Conservation (phyloP, 2,888 invertebrate species). For the Brachylomia viminalis region DNA sequence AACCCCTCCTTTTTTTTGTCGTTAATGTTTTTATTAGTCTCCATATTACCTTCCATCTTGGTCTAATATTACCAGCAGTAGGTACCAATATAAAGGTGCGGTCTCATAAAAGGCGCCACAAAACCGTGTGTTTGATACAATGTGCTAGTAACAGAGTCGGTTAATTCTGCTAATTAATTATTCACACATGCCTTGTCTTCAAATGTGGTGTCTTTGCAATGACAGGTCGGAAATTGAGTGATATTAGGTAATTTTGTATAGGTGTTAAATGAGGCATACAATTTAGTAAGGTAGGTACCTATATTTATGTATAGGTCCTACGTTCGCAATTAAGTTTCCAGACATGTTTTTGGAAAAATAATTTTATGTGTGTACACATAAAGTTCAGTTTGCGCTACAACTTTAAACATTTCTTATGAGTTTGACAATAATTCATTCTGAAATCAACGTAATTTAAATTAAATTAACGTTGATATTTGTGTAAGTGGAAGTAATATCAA, state of each 20-base stretch:
- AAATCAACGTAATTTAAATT: not conserved
- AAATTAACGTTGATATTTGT: not conserved
- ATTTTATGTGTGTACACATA: not conserved
- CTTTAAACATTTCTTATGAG: not conserved
- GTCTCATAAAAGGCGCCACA: conserved; percentile 34
- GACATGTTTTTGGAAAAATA: not conserved
- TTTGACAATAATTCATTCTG: not conserved
- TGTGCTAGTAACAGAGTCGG: conserved; percentile 39
- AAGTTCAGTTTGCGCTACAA: not conserved
- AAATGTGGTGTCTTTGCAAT: conserved; percentile 47
- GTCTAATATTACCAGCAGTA: conserved; percentile 21
- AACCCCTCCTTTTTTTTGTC: no score
- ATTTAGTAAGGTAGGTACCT: not conserved
- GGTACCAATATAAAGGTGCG: conserved; percentile 11
- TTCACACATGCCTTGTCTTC: conserved; percentile 55
- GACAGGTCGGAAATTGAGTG: conserved; percentile 25
- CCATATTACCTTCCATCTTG: not conserved
- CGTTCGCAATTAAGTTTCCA: not conserved
- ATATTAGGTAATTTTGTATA: conserved; percentile 41
- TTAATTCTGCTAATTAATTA: conserved; percentile 65
- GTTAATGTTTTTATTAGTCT: conserved; percentile 9
- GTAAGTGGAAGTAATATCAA: not conserved
- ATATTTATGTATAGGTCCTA: not conserved
- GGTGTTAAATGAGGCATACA: conserved; percentile 2
- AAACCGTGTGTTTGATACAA: conserved; percentile 43